Percentiles rank a stretch among this genome's conserved stretches.
Conservation (phyloP, 2,113 vertebrate genomes). For the Ammodramus savannarum region DNA sequence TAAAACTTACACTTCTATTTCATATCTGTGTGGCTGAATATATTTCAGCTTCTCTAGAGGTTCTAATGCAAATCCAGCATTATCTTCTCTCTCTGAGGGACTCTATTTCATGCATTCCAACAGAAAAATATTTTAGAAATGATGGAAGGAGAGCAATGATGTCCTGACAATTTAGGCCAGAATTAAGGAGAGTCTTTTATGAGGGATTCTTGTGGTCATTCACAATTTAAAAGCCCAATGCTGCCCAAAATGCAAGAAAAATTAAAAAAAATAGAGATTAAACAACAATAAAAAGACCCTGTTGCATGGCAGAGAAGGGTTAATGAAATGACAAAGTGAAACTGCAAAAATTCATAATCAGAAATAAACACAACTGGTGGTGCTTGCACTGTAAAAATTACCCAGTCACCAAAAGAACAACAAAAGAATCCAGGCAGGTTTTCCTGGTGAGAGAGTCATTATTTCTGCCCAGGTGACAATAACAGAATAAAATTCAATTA, state of each 20-base stretch:
- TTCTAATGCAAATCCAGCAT: neutral
- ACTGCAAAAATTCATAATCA: neutral
- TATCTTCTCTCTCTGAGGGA: neutral
- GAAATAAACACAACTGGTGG: neutral
- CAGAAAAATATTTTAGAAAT: neutral
- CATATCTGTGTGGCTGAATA: neutral
- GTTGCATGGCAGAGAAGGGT: neutral
- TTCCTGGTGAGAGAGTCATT: conserved; percentile 1
- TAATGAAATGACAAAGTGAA: neutral
- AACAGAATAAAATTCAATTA: conserved; percentile 13
- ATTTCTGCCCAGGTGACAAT: neutral
- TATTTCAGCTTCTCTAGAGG: neutral
- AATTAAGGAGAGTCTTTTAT: neutral
- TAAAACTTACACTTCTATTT: neutral
- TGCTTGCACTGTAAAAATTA: neutral
- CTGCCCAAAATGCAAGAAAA: neutral
- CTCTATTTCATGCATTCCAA: neutral
- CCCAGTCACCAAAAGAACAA: neutral
- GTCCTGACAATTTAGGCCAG: neutral
- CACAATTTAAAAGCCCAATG: neutral
- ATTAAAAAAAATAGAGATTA: too few relatives aligned
- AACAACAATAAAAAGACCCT: too few relatives aligned
- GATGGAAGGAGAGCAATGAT: neutral
- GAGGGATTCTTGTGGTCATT: neutral
- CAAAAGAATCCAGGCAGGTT: neutral